A percentile compares a stretch with the other conserved stretches of the same genome.
Conservation (phyloP, 1,140 invertebrate genomes). For the Papilio polytes region DNA sequence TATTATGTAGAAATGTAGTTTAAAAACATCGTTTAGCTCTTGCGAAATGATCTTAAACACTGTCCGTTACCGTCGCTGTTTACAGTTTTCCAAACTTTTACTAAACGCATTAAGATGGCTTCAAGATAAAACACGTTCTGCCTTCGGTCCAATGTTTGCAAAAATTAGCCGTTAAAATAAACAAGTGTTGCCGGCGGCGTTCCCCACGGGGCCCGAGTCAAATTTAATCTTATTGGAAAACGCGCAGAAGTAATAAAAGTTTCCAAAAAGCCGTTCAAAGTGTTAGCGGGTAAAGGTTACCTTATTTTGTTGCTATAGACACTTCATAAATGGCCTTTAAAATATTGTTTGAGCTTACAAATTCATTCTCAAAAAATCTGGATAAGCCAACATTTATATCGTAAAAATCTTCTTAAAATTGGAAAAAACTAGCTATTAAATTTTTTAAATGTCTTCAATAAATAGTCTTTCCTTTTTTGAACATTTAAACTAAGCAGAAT, state of each 20-base stretch:
- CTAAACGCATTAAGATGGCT: not conserved
- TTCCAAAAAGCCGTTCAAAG: slow-evolving; percentile 22
- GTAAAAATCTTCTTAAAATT: not conserved
- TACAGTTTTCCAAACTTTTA: slow-evolving; percentile 10
- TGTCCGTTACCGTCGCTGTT: not conserved
- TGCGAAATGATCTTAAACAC: not conserved
- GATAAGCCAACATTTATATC: no score
- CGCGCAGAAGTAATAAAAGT: slow-evolving; percentile 27
- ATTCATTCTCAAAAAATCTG: not conserved
- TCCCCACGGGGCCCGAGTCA: not conserved
- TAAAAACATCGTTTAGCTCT: not conserved
- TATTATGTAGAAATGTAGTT: no score
- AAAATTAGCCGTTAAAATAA: slow-evolving; percentile 22
- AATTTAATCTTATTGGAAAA: slow-evolving; percentile 33
- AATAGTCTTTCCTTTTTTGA: not conserved
- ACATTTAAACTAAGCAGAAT: no score
- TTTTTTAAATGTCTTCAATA: no score
- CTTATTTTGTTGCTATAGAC: slow-evolving; percentile 5
- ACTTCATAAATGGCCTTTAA: not conserved
- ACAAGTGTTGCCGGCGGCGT: not conserved
- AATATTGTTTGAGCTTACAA: not conserved
- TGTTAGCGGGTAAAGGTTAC: slow-evolving; percentile 23
- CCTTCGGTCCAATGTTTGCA: slow-evolving; percentile 5
- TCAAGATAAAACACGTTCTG: slow-evolving; percentile 19
- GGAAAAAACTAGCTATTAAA: not conserved